Evolutionary conservation across 1,140 invertebrate genomes (phyloP).

Genomic region (Dreissena rostriformis): DNA sequence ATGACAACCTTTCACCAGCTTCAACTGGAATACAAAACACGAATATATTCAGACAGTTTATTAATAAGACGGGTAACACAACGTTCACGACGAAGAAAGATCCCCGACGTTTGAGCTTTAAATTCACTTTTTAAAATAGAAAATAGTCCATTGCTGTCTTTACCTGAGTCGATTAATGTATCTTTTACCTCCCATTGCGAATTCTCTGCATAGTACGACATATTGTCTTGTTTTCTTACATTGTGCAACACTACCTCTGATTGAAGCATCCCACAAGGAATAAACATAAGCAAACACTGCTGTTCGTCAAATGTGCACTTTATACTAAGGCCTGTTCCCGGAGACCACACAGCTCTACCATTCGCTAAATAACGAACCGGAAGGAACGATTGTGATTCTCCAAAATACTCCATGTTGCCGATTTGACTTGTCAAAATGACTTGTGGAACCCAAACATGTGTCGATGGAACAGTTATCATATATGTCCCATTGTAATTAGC

Average conservation of each 20-base stretch:
- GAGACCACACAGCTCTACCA: not conserved
- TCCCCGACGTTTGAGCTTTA: not conserved
- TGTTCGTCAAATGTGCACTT: constrained; percentile 23
- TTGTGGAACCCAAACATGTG: constrained; percentile 12
- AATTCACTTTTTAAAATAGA: not conserved
- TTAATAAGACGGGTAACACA: constrained; percentile 11
- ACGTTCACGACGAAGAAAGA: constrained; percentile 2
- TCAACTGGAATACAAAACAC: constrained; percentile 34
- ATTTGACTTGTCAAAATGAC: not conserved
- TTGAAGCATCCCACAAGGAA: not conserved
- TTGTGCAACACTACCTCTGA: not conserved
- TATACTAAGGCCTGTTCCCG: not conserved
- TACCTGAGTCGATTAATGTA: not conserved
- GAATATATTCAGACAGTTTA: constrained; percentile 2
- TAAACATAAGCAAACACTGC: not conserved
- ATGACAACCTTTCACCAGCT: constrained; percentile 35
- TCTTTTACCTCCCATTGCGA: not conserved
- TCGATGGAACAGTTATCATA: not conserved
- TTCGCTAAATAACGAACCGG: not conserved
- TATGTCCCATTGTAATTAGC: constrained; percentile 2
- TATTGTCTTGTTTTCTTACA: not conserved
- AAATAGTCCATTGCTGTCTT: not conserved
- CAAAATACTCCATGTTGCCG: not conserved
- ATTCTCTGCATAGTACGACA: not conserved
- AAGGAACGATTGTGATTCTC: not conserved